Evolutionary conservation across 2,888 invertebrate genomes (phyloP), one percentile per base, ranked within the genome.

Genomic region (Bellardia pandia): DNA sequence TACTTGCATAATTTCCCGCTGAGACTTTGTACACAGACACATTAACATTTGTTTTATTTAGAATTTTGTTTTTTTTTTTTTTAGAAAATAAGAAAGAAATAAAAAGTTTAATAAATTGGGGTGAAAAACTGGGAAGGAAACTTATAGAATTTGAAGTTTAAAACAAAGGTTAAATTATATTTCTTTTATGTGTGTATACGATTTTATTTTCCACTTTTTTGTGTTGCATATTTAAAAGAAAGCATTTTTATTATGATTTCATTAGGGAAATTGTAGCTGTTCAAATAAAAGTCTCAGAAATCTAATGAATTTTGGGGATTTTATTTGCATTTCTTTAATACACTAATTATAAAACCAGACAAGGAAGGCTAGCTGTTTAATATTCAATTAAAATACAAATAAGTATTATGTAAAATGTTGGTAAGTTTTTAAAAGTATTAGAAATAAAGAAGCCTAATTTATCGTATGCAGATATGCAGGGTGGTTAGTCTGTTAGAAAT

Each of bases 41-140:
- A 72, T 58, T 71, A 64, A 48, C 2, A 48, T 66, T 56, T 83
- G 62, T 62, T 8, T 66, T 66, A 45, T 23, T 62, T 75, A 23
- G 23, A 23, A 23, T 23, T 76, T 51, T 16, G 53, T n/a, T n/a
- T n/a, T n/a, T 23, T 76, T 60, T 51, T 68, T 77, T 77, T 71
- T 64, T 71, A 77, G 45, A 64, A 64, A 77, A 64, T 64, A 78
- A 62, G 48, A 82, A 74, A 66, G 58, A 82, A 82, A 64, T 53
- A 79, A 69, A 69, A 60, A 74, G 8, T 69, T 72, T 74, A 69
- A 75, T 78, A 85, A 85, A 87, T 85, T 78, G 87, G 87, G 85
- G 85, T 87, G 87, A 78, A 85, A 81, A 51, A 13, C 30, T 14
- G 66, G 37, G 33, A 45, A 58, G 51, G 33, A 51, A 69, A 80